A percentile compares a stretch with the other conserved stretches of the same genome.
Evolutionary conservation across 2,797 vertebrate species (phyloP).

Genomic region (Xiphorhynchus erythropygius): DNA sequence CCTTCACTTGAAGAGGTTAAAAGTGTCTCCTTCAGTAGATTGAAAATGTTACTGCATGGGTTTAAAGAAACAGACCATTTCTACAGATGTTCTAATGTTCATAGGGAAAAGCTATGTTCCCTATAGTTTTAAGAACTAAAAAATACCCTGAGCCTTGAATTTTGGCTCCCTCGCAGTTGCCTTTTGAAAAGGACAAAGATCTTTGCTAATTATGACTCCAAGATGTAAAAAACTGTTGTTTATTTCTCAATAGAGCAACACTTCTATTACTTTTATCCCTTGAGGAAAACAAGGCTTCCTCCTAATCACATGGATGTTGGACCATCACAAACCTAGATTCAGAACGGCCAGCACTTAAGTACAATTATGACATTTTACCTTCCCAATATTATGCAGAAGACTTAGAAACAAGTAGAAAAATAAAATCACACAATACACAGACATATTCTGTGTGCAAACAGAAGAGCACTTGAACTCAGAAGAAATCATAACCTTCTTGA

Average conservation of each 20-base stretch:
- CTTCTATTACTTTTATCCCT: slow-evolving; percentile 11
- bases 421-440: neutral
- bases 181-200: neutral
- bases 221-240: neutral
- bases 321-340: slow-evolving; percentile 28
- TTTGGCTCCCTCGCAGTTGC: neutral
- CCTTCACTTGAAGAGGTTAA: slow-evolving; percentile 32
- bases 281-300: neutral
- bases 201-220: neutral
- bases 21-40: slow-evolving; percentile 18
- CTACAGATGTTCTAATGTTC: neutral
- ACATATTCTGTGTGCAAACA: neutral
- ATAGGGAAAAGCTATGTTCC: neutral
- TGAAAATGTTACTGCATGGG: neutral
- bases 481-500: neutral
- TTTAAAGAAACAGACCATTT: neutral
- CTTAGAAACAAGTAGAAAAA: slow-evolving; percentile 1
- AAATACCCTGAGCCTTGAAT: neutral
- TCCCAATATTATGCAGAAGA: neutral
- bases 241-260: neutral
- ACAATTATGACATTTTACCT: neutral
- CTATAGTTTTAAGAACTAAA: neutral
- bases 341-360: neutral
- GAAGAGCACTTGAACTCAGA: neutral
- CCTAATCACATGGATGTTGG: neutral